phyloP scores from a whole-genome alignment of 37 sponge, comb jelly and placozoan genomes.

The Eunapius fragilis region DNA sequence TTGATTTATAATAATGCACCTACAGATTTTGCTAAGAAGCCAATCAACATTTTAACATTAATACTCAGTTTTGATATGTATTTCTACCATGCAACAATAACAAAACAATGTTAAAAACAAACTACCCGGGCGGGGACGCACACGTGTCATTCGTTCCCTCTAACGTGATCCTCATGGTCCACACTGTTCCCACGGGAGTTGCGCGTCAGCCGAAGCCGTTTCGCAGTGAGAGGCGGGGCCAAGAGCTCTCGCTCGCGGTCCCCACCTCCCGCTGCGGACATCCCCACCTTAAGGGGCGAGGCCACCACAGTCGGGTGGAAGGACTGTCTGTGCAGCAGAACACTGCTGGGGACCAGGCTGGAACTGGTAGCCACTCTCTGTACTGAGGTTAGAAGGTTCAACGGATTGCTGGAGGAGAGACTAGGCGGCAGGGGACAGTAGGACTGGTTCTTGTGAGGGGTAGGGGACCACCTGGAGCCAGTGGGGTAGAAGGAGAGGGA shows the following conservation, averaged over 20 bases:
- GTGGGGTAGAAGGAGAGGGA: background rate
- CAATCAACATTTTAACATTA: background rate
- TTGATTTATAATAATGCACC: no score
- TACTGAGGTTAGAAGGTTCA: background rate
- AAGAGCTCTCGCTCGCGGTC: background rate
- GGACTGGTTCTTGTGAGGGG: background rate
- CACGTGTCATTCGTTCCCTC: background rate
- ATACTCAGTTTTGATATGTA: background rate
- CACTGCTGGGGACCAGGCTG: background rate
- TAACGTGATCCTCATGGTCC: background rate
- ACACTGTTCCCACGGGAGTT: background rate
- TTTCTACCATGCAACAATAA: background rate
- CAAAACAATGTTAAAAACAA: background rate
- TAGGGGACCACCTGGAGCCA: background rate
- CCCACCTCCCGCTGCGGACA: background rate
- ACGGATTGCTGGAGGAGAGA: background rate
- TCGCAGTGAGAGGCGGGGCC: background rate
- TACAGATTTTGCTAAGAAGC: no score
- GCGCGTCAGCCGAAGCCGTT: background rate
- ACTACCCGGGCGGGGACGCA: background rate
- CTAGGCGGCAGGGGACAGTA: background rate
- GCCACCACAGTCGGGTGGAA: slow-evolving; percentile 49
- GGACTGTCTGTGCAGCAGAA: background rate
- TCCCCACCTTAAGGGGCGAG: slow-evolving; percentile 28
- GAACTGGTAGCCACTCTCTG: background rate